These are phyloP conservation scores for Cinara cedri DNA, from an alignment of 2,888 invertebrate species.

Conservation along the genomic window DNA sequence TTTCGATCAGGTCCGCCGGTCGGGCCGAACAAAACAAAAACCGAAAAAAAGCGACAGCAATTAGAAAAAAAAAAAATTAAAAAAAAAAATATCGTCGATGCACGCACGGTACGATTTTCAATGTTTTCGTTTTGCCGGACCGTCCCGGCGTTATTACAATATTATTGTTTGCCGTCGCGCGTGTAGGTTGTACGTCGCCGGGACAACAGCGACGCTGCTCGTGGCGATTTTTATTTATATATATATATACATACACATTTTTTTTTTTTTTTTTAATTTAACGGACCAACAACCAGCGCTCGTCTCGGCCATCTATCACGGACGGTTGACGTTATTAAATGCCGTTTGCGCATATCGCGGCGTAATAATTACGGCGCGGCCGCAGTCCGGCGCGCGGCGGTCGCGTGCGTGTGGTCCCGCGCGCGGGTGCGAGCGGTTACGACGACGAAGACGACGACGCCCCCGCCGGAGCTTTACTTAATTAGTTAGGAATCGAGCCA, in stretches of 20 bases:
- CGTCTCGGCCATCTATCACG: constrained; percentile 45
- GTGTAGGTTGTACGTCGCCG: too few species aligned
- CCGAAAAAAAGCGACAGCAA: too few species aligned
- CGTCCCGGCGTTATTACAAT: not conserved
- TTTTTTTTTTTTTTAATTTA: constrained; percentile 40
- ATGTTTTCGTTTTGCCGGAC: too few species aligned
- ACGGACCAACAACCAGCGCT: constrained; percentile 34
- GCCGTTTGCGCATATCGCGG: constrained; percentile 41
- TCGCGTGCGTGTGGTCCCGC: constrained; percentile 35
- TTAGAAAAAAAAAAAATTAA: too few species aligned
- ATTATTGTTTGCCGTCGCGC: not conserved
- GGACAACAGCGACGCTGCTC: too few species aligned
- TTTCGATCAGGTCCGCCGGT: too few species aligned
- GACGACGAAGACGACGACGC: constrained; percentile 16
- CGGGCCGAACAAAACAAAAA: too few species aligned
- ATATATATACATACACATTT: too few species aligned
- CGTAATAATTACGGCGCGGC: not conserved
- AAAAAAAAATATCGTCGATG: too few species aligned
- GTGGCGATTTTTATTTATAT: not conserved
- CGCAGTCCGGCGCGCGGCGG: not conserved
- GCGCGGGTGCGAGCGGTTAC: not conserved
- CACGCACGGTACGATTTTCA: too few species aligned
- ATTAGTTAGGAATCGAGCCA: constrained; percentile 57
- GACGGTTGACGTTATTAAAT: constrained; percentile 55
- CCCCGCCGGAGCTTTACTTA: constrained; percentile 53